These are phyloP conservation scores for Latrodectus elegans DNA, from an alignment of 2,888 invertebrate genomes.

Conservation along the genomic window DNA sequence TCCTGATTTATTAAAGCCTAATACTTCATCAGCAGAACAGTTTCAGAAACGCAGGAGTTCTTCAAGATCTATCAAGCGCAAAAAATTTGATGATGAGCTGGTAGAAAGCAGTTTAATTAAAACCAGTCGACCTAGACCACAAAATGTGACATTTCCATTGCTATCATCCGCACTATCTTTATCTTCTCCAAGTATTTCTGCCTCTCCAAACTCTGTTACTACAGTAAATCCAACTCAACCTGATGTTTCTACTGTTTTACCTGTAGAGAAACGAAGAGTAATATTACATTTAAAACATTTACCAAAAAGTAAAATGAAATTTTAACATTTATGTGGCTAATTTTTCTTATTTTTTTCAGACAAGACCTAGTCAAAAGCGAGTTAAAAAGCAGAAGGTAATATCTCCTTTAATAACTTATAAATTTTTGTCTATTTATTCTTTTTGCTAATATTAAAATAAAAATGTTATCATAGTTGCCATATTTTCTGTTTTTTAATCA, in stretches of 20 bases:
- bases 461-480: no score
- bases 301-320: background rate
- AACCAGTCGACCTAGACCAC: conserved; percentile 57
- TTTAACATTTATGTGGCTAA: background rate
- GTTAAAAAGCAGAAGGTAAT: conserved; percentile 71
- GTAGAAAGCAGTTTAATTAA: conserved; percentile 87
- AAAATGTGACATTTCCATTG: conserved; percentile 40
- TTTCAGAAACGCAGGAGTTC: conserved; percentile 80
- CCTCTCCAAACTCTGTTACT: conserved; percentile 8
- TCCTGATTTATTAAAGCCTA: conserved; percentile 17
- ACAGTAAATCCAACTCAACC: conserved; percentile 26
- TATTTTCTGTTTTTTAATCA: no score
- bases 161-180: conserved; percentile 8
- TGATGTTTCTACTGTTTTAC: conserved; percentile 20
- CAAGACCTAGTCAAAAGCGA: conserved; percentile 69
- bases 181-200: conserved; percentile 6
- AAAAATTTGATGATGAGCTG: conserved; percentile 96
- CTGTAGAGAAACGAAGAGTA: conserved; percentile 69
- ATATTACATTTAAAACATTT: background rate
- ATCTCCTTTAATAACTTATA: no score
- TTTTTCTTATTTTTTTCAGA: conserved; percentile 8
- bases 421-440: background rate
- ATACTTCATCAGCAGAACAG: conserved; percentile 35
- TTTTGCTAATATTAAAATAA: background rate
- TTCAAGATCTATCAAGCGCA: conserved; percentile 93